These are phyloP conservation scores for Menidia beryllina DNA, from an alignment of 2,113 vertebrate genomes.

Conservation along the genomic window DNA sequence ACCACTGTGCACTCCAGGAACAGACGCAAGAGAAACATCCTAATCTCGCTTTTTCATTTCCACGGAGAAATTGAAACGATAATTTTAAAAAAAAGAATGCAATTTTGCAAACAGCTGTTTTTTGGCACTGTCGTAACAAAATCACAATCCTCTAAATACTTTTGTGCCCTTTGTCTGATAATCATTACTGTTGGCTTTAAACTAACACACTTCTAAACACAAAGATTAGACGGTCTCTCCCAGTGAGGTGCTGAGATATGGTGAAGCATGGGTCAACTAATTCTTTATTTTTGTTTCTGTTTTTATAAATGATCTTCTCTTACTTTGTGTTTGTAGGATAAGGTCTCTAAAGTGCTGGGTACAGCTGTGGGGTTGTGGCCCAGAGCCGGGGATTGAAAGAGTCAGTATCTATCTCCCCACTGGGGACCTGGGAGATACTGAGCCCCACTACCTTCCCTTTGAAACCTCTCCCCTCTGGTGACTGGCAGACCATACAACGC, in stretches of 20 bases:
- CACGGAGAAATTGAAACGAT: constrained; percentile 36
- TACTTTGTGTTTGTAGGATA: constrained; percentile 57
- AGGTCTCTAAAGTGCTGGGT: constrained; percentile 58
- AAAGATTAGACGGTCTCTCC: constrained; percentile 49
- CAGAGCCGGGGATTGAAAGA: constrained; percentile 70
- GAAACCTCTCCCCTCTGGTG: constrained; percentile 82
- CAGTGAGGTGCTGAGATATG: constrained; percentile 20
- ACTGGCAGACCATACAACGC: constrained; percentile 79
- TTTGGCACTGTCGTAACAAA: constrained; percentile 48
- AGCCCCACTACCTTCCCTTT: constrained; percentile 81
- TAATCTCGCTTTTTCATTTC: constrained; percentile 53
- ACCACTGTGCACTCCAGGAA: constrained; percentile 24
- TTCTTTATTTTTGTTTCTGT: constrained; percentile 39
- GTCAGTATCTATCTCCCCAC: constrained; percentile 77
- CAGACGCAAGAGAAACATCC: constrained; percentile 71
- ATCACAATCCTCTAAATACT: constrained; percentile 62
- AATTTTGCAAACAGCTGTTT: constrained; percentile 60
- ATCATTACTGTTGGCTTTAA: constrained; percentile 50
- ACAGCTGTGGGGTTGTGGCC: constrained; percentile 71
- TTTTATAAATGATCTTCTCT: constrained; percentile 47
- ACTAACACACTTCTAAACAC: constrained; percentile 37
- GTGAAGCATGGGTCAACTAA: constrained; percentile 44
- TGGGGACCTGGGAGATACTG: constrained; percentile 78
- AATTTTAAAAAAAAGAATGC: constrained; percentile 54
- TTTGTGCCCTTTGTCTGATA: constrained; percentile 53